These are phyloP conservation scores for Hydropsyche tenuis DNA, from an alignment of 1,140 invertebrate genomes.

Conservation along the genomic window DNA sequence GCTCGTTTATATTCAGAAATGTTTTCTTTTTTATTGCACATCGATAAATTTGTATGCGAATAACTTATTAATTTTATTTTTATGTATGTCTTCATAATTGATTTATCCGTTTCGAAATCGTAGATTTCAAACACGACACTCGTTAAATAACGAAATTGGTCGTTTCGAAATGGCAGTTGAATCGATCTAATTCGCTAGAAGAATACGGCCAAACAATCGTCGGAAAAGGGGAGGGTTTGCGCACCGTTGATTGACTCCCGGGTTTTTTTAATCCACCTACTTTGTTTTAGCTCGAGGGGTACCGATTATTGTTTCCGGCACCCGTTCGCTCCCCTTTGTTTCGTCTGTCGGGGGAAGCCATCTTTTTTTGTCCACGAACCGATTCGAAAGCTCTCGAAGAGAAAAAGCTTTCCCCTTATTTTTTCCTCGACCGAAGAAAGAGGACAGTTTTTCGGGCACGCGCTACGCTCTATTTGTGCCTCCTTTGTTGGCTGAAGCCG, in stretches of 20 bases:
- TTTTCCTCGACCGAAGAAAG: background rate
- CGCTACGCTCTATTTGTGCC: background rate
- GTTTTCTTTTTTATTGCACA: too few species aligned
- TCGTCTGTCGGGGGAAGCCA: conserved; percentile 4
- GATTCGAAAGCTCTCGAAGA: background rate
- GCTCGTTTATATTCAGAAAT: too few species aligned
- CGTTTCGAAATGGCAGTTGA: background rate
- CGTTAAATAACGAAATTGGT: too few species aligned
- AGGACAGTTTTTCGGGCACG: background rate
- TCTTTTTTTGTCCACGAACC: background rate
- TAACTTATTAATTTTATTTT: too few species aligned
- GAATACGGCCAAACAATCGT: background rate
- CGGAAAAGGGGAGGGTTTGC: background rate
- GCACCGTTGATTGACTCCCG: background rate
- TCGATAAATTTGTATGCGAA: too few species aligned
- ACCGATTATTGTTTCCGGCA: conserved; percentile 11
- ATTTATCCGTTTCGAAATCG: too few species aligned
- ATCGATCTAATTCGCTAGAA: conserved; percentile 6
- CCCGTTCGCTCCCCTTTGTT: background rate
- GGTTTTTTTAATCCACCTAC: background rate
- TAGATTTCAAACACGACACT: too few species aligned
- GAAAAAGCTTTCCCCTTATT: background rate
- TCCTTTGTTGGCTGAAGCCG: background rate
- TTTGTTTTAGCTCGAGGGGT: background rate
- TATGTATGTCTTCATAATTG: too few species aligned